A percentile compares a stretch with the other conserved stretches of the same genome.
Evolutionary conservation across 2,888 invertebrate genomes (phyloP).

Genomic region (Pheosia gnoma): DNA sequence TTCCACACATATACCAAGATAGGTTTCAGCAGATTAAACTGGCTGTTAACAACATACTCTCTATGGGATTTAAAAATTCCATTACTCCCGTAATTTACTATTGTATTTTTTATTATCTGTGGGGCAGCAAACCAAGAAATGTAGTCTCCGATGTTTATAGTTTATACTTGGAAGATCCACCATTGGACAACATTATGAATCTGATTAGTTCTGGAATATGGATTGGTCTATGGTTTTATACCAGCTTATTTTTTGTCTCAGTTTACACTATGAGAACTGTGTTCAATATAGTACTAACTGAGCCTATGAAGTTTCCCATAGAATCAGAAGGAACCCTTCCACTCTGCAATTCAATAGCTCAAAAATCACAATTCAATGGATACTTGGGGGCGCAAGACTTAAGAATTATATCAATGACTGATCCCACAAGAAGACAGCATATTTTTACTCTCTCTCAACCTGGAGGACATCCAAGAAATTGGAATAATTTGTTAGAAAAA

Average conservation of each 20-base stretch:
- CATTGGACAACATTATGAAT: slow-evolving; percentile 76
- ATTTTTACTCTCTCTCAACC: slow-evolving; percentile 91
- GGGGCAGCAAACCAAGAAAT: slow-evolving; percentile 83
- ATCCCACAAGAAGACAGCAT: slow-evolving; percentile 83
- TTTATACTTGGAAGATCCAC: slow-evolving; percentile 79
- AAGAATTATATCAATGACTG: slow-evolving; percentile 86
- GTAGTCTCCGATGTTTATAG: slow-evolving; percentile 81
- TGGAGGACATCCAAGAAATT: slow-evolving; percentile 94
- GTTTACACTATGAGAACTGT: slow-evolving; percentile 88
- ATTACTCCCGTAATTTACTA: slow-evolving; percentile 86
- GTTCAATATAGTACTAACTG: slow-evolving; percentile 88
- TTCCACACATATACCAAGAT: slow-evolving; percentile 88
- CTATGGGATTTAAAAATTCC: slow-evolving; percentile 84
- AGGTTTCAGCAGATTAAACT: slow-evolving; percentile 88
- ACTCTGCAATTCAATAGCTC: slow-evolving; percentile 85
- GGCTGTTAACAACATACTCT: slow-evolving; percentile 81
- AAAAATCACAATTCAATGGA: slow-evolving; percentile 87
- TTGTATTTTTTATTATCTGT: slow-evolving; percentile 84
- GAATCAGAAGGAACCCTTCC: slow-evolving; percentile 77
- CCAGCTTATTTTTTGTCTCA: slow-evolving; percentile 87
- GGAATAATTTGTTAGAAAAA: slow-evolving; percentile 89
- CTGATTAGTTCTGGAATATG: slow-evolving; percentile 79
- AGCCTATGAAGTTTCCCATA: slow-evolving; percentile 87
- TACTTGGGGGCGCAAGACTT: slow-evolving; percentile 91
- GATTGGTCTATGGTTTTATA: slow-evolving; percentile 88